A percentile compares a stretch with the other conserved stretches of the same genome.
These are phyloP conservation scores for Sebastes minor DNA, from an alignment of 2,797 vertebrate species.

Conservation along the genomic window DNA sequence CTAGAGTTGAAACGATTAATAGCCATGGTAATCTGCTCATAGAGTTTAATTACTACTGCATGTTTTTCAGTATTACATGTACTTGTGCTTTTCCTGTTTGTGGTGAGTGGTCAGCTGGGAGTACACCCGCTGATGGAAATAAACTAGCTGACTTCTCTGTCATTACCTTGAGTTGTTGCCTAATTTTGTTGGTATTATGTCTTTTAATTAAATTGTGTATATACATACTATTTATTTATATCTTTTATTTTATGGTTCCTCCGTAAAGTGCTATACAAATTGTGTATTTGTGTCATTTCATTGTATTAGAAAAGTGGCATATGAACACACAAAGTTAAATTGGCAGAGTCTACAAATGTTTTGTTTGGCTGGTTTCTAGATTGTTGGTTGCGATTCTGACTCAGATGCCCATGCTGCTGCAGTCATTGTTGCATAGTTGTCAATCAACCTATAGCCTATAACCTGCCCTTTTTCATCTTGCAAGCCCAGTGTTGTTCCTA, in stretches of 20 bases:
- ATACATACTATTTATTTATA: accelerated
- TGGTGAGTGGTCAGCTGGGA: not conserved
- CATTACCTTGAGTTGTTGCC: not conserved
- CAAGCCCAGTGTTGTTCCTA: not conserved
- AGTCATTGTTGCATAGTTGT: not conserved
- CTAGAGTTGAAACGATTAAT: not conserved
- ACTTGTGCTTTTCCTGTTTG: not conserved
- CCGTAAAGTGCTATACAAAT: not conserved
- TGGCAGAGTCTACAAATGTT: not conserved
- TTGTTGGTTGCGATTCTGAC: constrained; percentile 3
- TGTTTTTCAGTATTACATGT: not conserved
- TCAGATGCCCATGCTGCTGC: not conserved
- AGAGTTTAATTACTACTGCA: not conserved
- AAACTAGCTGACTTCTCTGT: not conserved
- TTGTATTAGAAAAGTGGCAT: not conserved
- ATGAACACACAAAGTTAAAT: not conserved
- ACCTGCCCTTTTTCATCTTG: not conserved
- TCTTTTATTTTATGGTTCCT: not conserved
- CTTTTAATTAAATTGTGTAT: not conserved
- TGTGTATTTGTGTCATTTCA: not conserved
- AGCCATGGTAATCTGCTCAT: not conserved
- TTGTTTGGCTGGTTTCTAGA: constrained; percentile 9
- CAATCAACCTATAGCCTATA: not conserved
- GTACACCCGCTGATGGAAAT: not conserved
- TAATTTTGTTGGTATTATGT: not conserved